Evolutionary conservation across 2,113 vertebrate species (phyloP), one percentile per base, ranked within the genome.

Genomic region (Nanorana parkeri): DNA sequence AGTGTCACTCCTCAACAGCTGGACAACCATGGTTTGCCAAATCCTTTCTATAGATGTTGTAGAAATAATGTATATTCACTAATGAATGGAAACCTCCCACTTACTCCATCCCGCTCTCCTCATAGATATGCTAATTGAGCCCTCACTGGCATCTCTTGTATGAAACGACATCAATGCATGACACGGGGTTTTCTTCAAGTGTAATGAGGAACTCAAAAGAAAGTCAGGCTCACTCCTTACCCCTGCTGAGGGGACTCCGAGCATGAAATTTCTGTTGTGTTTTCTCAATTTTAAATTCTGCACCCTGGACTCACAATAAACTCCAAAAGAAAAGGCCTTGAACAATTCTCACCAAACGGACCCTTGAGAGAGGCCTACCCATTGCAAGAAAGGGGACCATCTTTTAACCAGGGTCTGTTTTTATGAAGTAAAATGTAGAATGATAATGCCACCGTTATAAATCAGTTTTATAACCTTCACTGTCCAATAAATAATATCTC

Each of bases 71-170:
- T 47, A 47, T 60, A n/a, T 11, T n/a, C 3, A 28, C 17, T 23
- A 4, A 56, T 74, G 69, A 74, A 65, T 81, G 74, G 13, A 36
- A 66, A 24, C 54, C 13, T 16, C 17, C 29, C 11, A 63, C 32
- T n/a, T 51, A n/a, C 11, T 11, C 58, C 10, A 3, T 47, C 68
- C 28, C 21, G 26, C 23, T 69, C 61, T 54, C 79, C 15, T 51
- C 41, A 81, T 81, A 74, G 47, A 81, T n/a, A 81, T 81, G 79
- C 52, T 74, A 81, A 81, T 81, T 54, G 79, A 64, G 63, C 58
- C 54, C 58, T 79, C 64, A 26, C 29, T 23, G 79, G 20, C 56
- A 17, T 64, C 68, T 81, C 60, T 32, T 24, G 23, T 65, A 20
- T 81, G 58, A 54, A 81, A 28, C 17, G 24, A 60, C 24, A 73